Conservation (phyloP, 2,113 vertebrate species). For the Calonectris borealis region DNA sequence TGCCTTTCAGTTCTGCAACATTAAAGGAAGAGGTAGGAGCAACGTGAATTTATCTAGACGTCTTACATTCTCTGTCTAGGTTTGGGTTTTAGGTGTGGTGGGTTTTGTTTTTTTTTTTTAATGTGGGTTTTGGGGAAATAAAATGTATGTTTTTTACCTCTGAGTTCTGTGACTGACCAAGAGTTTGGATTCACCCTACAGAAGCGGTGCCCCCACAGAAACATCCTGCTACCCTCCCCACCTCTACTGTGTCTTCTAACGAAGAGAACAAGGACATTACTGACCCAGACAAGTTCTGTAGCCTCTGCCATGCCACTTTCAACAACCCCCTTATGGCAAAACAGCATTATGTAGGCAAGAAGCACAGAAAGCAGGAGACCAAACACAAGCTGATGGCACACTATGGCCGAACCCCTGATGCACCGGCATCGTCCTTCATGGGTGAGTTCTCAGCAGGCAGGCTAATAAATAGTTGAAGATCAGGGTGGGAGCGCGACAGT, state of each 20-base stretch:
- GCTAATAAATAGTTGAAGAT: neutral
- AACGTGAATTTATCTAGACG: neutral
- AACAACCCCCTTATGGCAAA: conserved; percentile 96
- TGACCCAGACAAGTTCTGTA: conserved; percentile 92
- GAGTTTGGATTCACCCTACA: conserved; percentile 38
- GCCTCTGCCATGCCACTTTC: conserved; percentile 94
- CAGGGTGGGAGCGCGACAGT: neutral
- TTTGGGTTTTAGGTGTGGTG: neutral
- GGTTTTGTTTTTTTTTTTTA: neutral
- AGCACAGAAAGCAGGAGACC: conserved; percentile 93
- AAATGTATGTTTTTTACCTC: neutral
- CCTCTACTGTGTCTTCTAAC: conserved; percentile 28
- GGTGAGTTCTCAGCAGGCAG: conserved; percentile 65
- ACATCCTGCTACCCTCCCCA: conserved; percentile 51
- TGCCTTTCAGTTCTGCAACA: neutral
- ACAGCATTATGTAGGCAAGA: conserved; percentile 96
- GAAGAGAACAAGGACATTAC: conserved; percentile 62
- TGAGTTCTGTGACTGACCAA: neutral
- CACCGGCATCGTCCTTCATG: conserved; percentile 65
- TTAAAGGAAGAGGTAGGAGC: neutral
- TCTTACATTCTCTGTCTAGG: neutral
- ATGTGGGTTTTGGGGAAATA: neutral
- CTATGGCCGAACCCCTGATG: conserved; percentile 82
- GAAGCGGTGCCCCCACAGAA: conserved; percentile 53
- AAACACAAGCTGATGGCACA: conserved; percentile 95